Conservation (phyloP, 2,888 invertebrate genomes). For the Drosophila quasianomalipes region DNA sequence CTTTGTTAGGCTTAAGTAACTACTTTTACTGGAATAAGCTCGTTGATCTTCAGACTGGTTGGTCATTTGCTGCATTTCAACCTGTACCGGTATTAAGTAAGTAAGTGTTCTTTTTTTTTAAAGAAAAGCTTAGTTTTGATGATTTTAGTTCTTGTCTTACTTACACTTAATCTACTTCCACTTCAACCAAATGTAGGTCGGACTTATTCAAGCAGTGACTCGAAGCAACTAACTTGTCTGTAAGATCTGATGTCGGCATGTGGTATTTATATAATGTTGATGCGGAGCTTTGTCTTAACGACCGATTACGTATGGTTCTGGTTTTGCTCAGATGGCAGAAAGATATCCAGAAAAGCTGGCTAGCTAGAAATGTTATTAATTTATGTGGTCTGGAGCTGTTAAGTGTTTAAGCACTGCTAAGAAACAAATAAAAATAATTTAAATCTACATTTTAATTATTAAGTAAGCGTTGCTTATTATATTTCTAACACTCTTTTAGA, state of each 20-base stretch:
- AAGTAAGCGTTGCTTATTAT: constrained; percentile 1
- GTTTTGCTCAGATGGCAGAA: background rate
- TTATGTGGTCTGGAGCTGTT: background rate
- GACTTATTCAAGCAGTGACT: background rate
- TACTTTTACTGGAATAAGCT: background rate
- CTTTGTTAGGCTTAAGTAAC: background rate
- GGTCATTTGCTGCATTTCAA: background rate
- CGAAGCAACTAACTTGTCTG: background rate
- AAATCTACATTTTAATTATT: background rate
- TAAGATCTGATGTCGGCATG: background rate
- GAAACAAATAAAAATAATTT: constrained; percentile 13
- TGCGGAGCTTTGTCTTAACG: background rate
- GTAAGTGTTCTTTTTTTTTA: background rate
- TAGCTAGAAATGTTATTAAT: background rate
- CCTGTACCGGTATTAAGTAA: background rate
- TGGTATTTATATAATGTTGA: constrained; percentile 14
- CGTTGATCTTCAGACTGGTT: background rate
- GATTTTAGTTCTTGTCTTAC: background rate
- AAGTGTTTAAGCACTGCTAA: background rate
- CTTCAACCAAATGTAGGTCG: background rate
- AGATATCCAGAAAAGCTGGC: constrained; percentile 1
- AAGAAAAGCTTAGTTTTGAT: background rate
- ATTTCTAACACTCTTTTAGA: background rate
- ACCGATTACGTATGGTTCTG: constrained; percentile 7
- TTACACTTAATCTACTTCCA: background rate